Conservation (phyloP, 2,113 vertebrate species). For the Chaenocephalus aceratus region DNA sequence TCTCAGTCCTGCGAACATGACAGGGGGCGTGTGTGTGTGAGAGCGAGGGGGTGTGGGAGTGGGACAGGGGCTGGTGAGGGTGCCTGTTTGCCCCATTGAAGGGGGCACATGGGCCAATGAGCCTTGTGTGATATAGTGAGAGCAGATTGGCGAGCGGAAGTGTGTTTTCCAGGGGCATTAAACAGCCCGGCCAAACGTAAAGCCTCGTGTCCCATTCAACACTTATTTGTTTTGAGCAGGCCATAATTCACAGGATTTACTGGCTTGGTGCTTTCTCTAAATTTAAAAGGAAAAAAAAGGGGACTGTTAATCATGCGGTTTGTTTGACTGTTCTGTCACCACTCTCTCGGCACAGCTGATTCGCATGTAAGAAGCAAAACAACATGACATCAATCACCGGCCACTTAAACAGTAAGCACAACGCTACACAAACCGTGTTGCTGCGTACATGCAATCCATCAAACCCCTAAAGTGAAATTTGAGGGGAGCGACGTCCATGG, state of each 20-base stretch:
- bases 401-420: conserved; percentile 40
- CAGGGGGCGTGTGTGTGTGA: conserved; percentile 76
- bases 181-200: conserved; percentile 35
- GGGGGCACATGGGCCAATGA: conserved; percentile 70
- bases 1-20: conserved; percentile 80
- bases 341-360: conserved; percentile 45
- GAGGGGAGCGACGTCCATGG: conserved; percentile 37
- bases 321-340: conserved; percentile 54
- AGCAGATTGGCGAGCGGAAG: conserved; percentile 38
- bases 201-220: conserved; percentile 39
- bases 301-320: conserved; percentile 41
- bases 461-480: conserved; percentile 35
- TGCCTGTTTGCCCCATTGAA: conserved; percentile 68
- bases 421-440: conserved; percentile 54
- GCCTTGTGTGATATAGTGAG: conserved; percentile 62
- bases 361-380: conserved; percentile 46
- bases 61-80: conserved; percentile 55
- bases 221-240: conserved; percentile 51
- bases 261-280: background rate
- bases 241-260: conserved; percentile 32
- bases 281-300: conserved; percentile 51
- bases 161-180: conserved; percentile 57
- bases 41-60: conserved; percentile 61
- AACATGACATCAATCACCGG: conserved; percentile 50
- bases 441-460: conserved; percentile 59